These are phyloP conservation scores for Drosophila baimaii DNA, from an alignment of 1,140 invertebrate genomes.

Conservation along the genomic window DNA sequence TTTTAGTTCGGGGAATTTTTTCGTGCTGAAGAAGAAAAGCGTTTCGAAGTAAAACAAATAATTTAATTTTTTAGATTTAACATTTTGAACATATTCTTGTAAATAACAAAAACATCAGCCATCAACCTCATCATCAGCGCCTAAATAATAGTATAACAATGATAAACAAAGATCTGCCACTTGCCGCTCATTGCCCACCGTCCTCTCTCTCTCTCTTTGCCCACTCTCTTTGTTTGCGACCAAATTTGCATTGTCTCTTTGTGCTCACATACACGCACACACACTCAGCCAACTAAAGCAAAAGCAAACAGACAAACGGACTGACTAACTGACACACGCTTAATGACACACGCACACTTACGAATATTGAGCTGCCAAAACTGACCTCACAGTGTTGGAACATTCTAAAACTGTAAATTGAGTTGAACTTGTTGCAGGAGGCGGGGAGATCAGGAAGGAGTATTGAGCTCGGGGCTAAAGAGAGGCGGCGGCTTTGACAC, in stretches of 20 bases:
- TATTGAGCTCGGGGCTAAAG: neutral
- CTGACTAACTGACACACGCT: constrained; percentile 5
- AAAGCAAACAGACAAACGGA: constrained; percentile 9
- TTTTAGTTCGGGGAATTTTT: constrained; percentile 11
- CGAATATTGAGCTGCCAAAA: constrained; percentile 43
- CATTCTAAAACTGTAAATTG: constrained; percentile 50
- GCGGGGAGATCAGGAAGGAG: neutral
- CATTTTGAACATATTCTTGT: constrained; percentile 13
- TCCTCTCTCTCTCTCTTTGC: neutral
- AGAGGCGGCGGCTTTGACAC: constrained; percentile 10
- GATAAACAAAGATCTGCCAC: constrained; percentile 38
- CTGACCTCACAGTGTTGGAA: constrained; percentile 49
- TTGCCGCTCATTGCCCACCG: neutral
- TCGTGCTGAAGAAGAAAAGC: neutral
- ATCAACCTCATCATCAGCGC: constrained; percentile 9
- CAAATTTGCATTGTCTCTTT: constrained; percentile 49
- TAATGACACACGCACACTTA: constrained; percentile 13
- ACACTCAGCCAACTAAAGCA: neutral
- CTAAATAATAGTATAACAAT: constrained; percentile 34
- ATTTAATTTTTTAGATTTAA: constrained; percentile 4
- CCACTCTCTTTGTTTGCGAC: constrained; percentile 31
- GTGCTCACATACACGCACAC: constrained; percentile 9
- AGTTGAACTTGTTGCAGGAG: constrained; percentile 38
- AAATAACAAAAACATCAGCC: constrained; percentile 1
- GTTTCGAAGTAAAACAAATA: constrained; percentile 8